Base-by-base conservation (phyloP, 2,888 invertebrate genomes). In the Cremastinae sp. region DNA sequence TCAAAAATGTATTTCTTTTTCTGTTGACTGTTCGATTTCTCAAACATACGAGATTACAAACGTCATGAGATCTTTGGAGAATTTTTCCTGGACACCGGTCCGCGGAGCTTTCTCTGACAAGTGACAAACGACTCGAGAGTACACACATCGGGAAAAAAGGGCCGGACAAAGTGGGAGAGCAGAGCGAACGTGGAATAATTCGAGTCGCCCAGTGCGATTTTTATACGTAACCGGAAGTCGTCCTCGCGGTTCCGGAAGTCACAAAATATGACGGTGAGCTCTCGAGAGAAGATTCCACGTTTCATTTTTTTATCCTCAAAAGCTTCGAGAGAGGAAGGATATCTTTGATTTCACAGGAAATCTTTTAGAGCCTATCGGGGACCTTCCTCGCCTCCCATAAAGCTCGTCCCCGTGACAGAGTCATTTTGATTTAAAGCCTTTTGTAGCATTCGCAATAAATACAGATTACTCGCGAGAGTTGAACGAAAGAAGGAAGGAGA, bases 81-180 rank as follows among this genome's bases (percentile, higher is more conserved):
- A 47, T 37, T 69, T 28, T 65, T 49, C 58, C 59, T 43, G 65
- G 20, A 28, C 8, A 55, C 41, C 16, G 18, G 53, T 28, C 28
- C 2, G 2, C 28, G 28, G 28, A 10, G 45, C 51, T 61, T 45
- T 14, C 47, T 43, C 37, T 64, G 80, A 80, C 79, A 78, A 61
- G 74, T 81, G 78, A 80, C 75, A 80, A 81, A 81, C 75, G 80
- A 81, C 74, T 68, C 69, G 56, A 20, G 51, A 53, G 68, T 64
- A 73, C 58, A 41, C 49, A 77, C 55, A 47, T 45, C 41, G 20
- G 55, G 37, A 65, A 39, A 47, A 5, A 37, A 43, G 45, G 58
- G 47, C 37, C 28, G n/a, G 47, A 59, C 53, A 41, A 47, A 47
- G 45, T 39, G n/a, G 20, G 58, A 51, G 68, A 53, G 39, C 39